These are phyloP conservation scores for Chromis chromis DNA, from an alignment of 2,797 vertebrate genomes.

Conservation along the genomic window DNA sequence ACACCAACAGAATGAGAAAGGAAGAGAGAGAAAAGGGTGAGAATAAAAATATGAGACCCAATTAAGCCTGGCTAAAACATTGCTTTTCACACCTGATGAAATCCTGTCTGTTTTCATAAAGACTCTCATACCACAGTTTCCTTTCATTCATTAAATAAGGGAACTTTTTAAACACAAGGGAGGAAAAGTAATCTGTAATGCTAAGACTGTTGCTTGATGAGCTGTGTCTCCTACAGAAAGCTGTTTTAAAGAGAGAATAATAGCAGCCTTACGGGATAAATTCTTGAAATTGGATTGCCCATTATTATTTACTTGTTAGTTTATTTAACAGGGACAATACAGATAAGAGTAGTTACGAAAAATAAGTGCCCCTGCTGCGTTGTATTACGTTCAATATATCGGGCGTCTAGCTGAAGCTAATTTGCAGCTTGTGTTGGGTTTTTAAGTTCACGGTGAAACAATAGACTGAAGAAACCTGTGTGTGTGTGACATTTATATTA, in stretches of 20 bases:
- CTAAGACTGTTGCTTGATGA: constrained; percentile 63
- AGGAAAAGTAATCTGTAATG: constrained; percentile 80
- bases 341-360: neutral
- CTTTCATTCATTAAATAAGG: constrained; percentile 89
- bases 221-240: constrained; percentile 56
- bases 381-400: neutral
- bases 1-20: constrained; percentile 3
- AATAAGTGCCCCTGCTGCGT: constrained; percentile 1
- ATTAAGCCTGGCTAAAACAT: constrained; percentile 91
- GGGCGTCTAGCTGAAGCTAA: neutral
- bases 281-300: constrained; percentile 12
- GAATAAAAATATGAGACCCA: constrained; percentile 89
- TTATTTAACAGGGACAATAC: constrained; percentile 17
- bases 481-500: neutral
- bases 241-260: constrained; percentile 49
- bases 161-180: constrained; percentile 84
- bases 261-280: constrained; percentile 23
- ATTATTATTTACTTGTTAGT: constrained; percentile 13
- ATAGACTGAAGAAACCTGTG: neutral
- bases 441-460: neutral
- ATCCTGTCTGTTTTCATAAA: constrained; percentile 88
- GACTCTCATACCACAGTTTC: constrained; percentile 80
- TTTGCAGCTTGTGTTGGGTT: neutral
- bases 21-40: constrained; percentile 27
- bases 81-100: constrained; percentile 92